Conservation (phyloP, 2,113 vertebrate species). For the Plecturocebus donacophilus region DNA sequence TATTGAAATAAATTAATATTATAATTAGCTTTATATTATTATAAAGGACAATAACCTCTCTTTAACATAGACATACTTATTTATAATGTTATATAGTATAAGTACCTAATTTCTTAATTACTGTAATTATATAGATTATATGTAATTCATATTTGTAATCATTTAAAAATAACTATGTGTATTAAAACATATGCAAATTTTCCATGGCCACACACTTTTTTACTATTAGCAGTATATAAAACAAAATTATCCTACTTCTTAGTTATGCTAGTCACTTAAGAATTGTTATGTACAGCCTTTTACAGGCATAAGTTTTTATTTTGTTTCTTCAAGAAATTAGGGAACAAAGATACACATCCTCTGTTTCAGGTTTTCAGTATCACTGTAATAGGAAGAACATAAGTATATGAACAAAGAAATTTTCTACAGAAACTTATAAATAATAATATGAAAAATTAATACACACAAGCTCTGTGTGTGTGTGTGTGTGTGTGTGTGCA, state of each 20-base stretch:
- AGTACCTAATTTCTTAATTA: neutral
- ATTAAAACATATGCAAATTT: neutral
- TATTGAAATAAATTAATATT: constrained; percentile 54
- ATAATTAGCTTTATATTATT: constrained; percentile 40
- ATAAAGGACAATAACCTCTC: neutral
- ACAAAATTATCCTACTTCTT: constrained; percentile 23
- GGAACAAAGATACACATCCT: neutral
- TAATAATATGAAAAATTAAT: neutral
- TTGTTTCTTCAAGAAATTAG: neutral
- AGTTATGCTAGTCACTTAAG: neutral
- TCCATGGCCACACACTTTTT: neutral
- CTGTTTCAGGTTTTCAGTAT: neutral
- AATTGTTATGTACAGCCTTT: neutral
- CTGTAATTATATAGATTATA: neutral
- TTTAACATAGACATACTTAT: neutral
- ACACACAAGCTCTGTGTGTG: neutral
- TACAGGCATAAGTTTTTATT: neutral
- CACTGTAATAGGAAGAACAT: neutral
- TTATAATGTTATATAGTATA: neutral
- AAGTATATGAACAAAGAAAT: neutral
- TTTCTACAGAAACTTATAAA: neutral
- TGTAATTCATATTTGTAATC: neutral
- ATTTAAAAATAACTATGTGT: neutral
- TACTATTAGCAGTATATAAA: neutral
- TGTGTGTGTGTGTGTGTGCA: neutral